phyloP scores from a whole-genome alignment of 2,113 vertebrate genomes.

The Gopherus flavomarginatus region DNA sequence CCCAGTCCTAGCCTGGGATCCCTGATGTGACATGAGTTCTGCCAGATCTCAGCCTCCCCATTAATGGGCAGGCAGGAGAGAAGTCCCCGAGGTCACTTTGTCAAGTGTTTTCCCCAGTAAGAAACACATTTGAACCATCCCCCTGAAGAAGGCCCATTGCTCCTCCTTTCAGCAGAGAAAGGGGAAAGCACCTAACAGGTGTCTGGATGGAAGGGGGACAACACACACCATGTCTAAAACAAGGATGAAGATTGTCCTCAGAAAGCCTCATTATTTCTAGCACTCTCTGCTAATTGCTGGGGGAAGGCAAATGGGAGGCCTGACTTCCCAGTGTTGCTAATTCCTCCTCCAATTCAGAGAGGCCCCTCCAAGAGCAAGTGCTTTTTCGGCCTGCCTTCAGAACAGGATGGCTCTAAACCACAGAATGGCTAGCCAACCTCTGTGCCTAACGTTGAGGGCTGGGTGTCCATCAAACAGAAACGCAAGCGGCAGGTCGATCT shows the following conservation, averaged over 20 bases:
- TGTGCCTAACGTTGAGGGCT: not conserved
- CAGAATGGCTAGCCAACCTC: not conserved
- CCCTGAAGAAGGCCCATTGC: rapidly evolving
- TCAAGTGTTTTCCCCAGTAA: not conserved
- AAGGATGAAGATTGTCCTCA: not conserved
- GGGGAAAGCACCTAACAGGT: not conserved
- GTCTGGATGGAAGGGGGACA: not conserved
- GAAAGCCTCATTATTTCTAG: not conserved
- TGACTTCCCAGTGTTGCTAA: not conserved
- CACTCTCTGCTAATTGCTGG: not conserved
- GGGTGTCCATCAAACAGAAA: not conserved
- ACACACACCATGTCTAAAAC: not conserved
- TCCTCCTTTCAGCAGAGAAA: not conserved
- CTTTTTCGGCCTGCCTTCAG: not conserved
- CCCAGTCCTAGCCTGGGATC: not conserved
- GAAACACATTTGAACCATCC: not conserved
- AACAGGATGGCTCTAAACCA: not conserved
- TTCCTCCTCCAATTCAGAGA: not conserved
- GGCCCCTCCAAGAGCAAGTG: not conserved
- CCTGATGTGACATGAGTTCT: not conserved
- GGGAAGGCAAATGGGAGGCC: too few relatives aligned
- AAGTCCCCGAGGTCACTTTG: not conserved
- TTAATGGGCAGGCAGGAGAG: not conserved
- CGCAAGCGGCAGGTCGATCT: not conserved
- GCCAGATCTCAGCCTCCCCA: too few relatives aligned